Conservation (phyloP, 2,797 vertebrate genomes). For the Cossypha dichroa region DNA sequence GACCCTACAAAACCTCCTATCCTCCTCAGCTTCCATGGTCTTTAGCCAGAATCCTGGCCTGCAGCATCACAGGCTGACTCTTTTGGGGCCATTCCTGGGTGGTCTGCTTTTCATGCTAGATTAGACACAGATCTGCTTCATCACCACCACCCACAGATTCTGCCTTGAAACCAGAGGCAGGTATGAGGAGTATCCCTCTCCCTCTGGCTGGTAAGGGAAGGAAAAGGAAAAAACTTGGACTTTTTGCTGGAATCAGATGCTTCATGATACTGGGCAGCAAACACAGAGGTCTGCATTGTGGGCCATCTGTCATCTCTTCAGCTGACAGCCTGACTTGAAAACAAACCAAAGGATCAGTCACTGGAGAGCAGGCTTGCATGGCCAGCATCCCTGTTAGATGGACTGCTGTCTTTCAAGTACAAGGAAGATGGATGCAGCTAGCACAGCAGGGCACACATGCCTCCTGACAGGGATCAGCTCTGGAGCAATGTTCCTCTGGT, state of each 20-base stretch:
- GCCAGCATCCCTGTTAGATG: background rate
- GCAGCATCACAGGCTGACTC: background rate
- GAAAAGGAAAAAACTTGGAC: background rate
- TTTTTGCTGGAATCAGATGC: background rate
- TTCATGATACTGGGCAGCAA: background rate
- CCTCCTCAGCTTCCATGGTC: background rate
- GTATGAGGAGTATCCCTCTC: background rate
- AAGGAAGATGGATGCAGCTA: background rate
- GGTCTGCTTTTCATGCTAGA: background rate
- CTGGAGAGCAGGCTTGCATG: background rate
- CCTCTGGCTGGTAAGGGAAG: background rate
- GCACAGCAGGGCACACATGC: background rate
- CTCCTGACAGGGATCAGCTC: background rate
- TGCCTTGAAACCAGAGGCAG: background rate
- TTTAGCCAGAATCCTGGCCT: background rate
- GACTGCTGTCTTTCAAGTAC: background rate
- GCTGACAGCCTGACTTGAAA: background rate
- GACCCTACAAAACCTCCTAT: background rate
- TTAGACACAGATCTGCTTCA: background rate
- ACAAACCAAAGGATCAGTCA: background rate
- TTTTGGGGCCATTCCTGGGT: background rate
- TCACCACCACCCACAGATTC: background rate
- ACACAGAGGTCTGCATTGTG: background rate
- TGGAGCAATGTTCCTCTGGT: background rate
- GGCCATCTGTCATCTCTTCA: conserved; percentile 22